Conservation (phyloP, 2,888 invertebrate species). For the Apotomis capreana region DNA sequence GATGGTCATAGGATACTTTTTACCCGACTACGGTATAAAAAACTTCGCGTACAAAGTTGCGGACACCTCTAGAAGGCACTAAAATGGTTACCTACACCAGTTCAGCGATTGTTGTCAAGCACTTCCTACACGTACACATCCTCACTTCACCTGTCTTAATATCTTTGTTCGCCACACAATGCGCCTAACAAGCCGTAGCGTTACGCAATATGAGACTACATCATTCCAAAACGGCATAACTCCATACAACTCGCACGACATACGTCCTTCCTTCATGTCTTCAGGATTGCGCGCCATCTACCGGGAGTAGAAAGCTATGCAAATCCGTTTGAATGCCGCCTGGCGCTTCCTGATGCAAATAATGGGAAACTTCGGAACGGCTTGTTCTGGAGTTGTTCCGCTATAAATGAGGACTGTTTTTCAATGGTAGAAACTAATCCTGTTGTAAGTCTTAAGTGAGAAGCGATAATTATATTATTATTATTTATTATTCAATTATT, state of each 20-base stretch:
- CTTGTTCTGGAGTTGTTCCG: constrained; percentile 38
- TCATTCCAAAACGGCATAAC: constrained; percentile 19
- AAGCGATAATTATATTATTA: not conserved
- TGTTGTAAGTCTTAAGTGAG: constrained; percentile 8
- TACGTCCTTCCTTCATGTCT: constrained; percentile 6
- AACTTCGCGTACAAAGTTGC: no score
- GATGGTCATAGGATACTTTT: no score
- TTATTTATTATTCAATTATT: no score
- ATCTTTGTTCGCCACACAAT: constrained; percentile 45
- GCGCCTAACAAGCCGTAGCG: constrained; percentile 50
- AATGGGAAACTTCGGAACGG: constrained; percentile 50
- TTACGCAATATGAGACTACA: constrained; percentile 51
- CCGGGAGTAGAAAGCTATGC: constrained; percentile 75
- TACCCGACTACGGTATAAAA: no score
- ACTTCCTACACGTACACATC: constrained; percentile 30
- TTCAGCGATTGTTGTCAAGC: constrained; percentile 15
- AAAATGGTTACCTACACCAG: not conserved
- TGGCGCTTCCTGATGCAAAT: constrained; percentile 66
- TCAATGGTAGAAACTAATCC: constrained; percentile 20
- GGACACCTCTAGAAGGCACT: no score
- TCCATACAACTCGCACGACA: not conserved
- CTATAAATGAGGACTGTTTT: constrained; percentile 25
- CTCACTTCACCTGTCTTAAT: constrained; percentile 31
- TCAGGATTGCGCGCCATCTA: constrained; percentile 60
- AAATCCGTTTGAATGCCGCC: constrained; percentile 61